Base-by-base conservation (phyloP, 2,888 invertebrate species). In the Siphlonurus alternatus region DNA sequence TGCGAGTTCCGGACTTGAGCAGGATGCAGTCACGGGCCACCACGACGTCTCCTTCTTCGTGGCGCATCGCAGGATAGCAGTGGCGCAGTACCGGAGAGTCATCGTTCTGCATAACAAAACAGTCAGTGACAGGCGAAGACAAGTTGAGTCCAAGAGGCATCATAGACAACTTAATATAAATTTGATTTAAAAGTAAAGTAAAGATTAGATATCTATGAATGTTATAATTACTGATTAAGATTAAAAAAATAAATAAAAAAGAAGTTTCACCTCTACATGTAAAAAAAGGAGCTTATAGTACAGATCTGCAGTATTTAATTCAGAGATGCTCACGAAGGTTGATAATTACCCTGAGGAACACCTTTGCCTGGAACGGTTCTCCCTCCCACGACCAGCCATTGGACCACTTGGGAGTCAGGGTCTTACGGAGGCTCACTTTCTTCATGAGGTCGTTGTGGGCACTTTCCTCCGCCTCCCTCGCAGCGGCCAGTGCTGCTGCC, bases 321-420 rank as follows among this genome's bases (percentile, higher is more conserved):
- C n/a, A n/a, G n/a, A n/a, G n/a, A n/a, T n/a, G n/a, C n/a, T n/a
- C n/a, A n/a, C n/a, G n/a, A n/a, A 62, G 23, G 1, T 20, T 7
- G 19, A 61, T 38, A 82, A 86, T 85, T 78, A 94, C 94, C 78
- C 89, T 90, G 72, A 93, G 80, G 78, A 88, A 93, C 71, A 94
- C 88, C 79, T 87, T 87, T 68, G 88, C 86, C 72, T 90, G 82
- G 73, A 85, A 89, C 38, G 88, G 81, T 69, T 89, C 86, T 61
- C 93, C 93, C 72, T 89, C 88, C 90, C 93, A 94, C 67, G 82
- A 83, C 94, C 94, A 94, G 25, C 93, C 93, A 74, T 94, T 93
- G 73, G 89, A 91, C 91, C 91, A 93, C 70, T 83, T 83, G 53
- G 86, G 86, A 18, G 56, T 22, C 7, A 56, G 22, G 7, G 56